Evolutionary conservation across 1,140 invertebrate genomes (phyloP), one percentile per base, ranked within the genome.

Genomic region (Cyclargus thomasi): DNA sequence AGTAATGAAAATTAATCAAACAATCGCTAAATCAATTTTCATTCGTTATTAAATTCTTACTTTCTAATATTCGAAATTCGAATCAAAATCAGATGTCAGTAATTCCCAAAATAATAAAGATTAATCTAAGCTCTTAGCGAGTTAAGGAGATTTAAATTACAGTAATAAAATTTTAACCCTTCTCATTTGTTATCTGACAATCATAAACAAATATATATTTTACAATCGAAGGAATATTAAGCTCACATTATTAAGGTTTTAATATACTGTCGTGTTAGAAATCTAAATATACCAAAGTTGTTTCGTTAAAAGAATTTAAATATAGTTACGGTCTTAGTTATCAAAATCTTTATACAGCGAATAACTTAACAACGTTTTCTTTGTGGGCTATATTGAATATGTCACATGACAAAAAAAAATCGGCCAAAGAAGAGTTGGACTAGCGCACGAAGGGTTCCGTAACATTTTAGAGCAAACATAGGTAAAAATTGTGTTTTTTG

Each of bases 131-230:
- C 62, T 39, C 62, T 63, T 18, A 63, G 62, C 36, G 29, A 57
- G 17, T 36, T 63, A 63, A 63, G 62, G 36, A 11, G 18, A 70
- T 66, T 47, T 62, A 68, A 66, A 65, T 65, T 65, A 68, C 67
- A 57, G 36, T 63, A 67, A 72, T 69, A 69, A 69, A 69, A 21
- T 68, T 66, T 57, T 67, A 69, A 69, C 68, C 66, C 71, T 69
- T 67, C 67, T 72, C 65, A 72, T 64, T 67, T 64, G 64, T 64
- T 69, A 69, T 69, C 67, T 72, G 65, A 69, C 71, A 57, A 59
- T 67, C 53, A 70, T 57, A 67, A 72, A 70, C 67, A 63, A 53
- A 23, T n/a, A 68, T 35, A 70, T 21, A 55, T 64, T 21, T 65
- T 20, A 64, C 35, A 63, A 67, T 65, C 0, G 20, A 20, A 55